Percentiles rank a stretch among this genome's conserved stretches.
Conservation (phyloP, 2,797 vertebrate genomes). For the Phataginus tetradactyla region DNA sequence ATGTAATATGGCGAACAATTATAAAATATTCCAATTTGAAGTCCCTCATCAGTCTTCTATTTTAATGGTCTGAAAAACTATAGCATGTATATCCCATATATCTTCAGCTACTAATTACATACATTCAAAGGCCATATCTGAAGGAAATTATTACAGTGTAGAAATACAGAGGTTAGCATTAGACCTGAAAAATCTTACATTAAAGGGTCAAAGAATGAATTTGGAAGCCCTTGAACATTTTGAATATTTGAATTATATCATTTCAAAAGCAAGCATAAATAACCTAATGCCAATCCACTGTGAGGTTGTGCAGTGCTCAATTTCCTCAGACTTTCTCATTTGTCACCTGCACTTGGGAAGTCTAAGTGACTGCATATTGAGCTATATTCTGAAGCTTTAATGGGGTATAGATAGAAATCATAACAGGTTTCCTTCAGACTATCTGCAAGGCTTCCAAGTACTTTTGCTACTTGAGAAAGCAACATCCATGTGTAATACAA, state of each 20-base stretch:
- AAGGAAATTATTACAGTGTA: background rate
- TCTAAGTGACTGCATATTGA: constrained; percentile 46
- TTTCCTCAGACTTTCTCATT: constrained; percentile 82
- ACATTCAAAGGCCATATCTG: background rate
- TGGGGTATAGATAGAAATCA: background rate
- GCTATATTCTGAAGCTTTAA: background rate
- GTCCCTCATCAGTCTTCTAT: background rate
- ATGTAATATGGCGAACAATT: background rate
- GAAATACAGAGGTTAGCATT: background rate
- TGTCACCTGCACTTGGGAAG: constrained; percentile 65
- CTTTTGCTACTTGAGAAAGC: background rate
- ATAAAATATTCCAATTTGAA: background rate
- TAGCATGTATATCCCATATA: background rate
- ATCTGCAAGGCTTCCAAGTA: background rate
- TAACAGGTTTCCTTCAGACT: background rate
- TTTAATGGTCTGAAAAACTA: background rate
- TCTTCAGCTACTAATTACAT: background rate
- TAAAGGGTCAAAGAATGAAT: constrained; percentile 74
- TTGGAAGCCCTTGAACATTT: constrained; percentile 75
- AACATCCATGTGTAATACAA: background rate
- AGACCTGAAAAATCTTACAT: background rate
- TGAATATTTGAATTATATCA: constrained; percentile 80
- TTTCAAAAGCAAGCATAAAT: constrained; percentile 80
- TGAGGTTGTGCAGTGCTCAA: constrained; percentile 79
- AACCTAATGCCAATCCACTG: constrained; percentile 73